Evolutionary conservation across 1,140 invertebrate genomes (phyloP), one percentile per base, ranked within the genome.

Genomic region (Procambarus clarkii): DNA sequence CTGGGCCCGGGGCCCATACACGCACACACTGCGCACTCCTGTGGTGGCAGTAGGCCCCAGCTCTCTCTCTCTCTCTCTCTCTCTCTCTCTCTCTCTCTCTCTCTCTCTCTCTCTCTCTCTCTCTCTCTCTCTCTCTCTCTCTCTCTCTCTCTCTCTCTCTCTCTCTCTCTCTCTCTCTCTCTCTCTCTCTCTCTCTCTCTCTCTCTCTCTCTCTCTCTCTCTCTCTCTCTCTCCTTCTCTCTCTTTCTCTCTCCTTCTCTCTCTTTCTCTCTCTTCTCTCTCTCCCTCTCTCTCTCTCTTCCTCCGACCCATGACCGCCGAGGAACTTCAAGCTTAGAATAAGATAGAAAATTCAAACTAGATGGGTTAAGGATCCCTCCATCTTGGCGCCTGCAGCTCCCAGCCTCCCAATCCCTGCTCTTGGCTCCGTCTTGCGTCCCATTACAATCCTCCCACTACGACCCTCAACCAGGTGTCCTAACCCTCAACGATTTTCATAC

Each of bases 331-430:
- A 24, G 24, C 69, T 24, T 2, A 4, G 69, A 24, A 71, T 71
- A 21, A 24, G n/a, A 24, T 24, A 5, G 69, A 74, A 74, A 74
- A 24, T 74, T n/a, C 69, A 13, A 5, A 5, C n/a, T 4, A 74
- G 69, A 74, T 74, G 7, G 69, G 69, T 74, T 24, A 74, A 74
- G 69, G n/a, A 74, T 74, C 69, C 4, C n/a, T n/a, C 69, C 69
- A 74, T 74, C 69, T 74, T 34, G 60, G 8, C 8, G 60, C 60
- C 60, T 21, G 60, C 9, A 64, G 69, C 69, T 74, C 11, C 24
- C 24, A 24, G 69, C n/a, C n/a, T 74, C 69, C 69, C 7, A 24
- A 24, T 74, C n/a, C n/a, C 7, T n/a, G 69, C n/a, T n/a, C 11
- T 24, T 9, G n/a, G 4, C 69, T 74, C 24, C 34, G 69, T 4